Conservation (phyloP, 2,113 vertebrate species). For the Haemorhous mexicanus region DNA sequence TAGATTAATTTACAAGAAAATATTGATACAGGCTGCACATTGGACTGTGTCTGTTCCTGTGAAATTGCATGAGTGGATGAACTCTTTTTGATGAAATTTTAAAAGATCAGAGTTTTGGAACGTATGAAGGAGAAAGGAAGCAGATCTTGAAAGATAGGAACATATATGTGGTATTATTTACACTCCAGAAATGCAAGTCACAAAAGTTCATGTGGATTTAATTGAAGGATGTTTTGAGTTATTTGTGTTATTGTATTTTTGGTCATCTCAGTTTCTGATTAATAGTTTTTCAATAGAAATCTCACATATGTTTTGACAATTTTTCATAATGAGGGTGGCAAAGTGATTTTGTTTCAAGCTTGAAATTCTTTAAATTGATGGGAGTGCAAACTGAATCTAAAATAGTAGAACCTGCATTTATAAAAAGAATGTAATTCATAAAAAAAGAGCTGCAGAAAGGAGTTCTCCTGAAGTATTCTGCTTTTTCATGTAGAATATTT, state of each 20-base stretch:
- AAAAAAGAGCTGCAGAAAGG: background rate
- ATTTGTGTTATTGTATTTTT: background rate
- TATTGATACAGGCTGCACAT: fast-evolving
- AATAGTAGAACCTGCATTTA: background rate
- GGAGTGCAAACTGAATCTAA: background rate
- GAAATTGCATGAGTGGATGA: background rate
- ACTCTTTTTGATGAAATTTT: background rate
- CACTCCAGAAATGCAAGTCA: background rate
- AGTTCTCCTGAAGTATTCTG: background rate
- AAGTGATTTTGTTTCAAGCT: background rate
- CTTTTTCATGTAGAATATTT: background rate
- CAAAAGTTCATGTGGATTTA: background rate
- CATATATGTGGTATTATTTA: background rate
- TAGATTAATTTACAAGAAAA: background rate
- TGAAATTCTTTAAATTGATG: background rate
- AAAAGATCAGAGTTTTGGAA: background rate
- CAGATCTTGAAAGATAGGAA: background rate
- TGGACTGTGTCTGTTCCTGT: background rate
- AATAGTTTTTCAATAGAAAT: background rate
- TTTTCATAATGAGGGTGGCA: background rate
- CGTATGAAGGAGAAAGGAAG: background rate
- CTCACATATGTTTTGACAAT: background rate
- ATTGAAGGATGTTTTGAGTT: background rate
- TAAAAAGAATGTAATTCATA: background rate
- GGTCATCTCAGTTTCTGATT: background rate